These are phyloP conservation scores for Rhagonycha lutea DNA, from an alignment of 2,888 invertebrate species.

Conservation along the genomic window DNA sequence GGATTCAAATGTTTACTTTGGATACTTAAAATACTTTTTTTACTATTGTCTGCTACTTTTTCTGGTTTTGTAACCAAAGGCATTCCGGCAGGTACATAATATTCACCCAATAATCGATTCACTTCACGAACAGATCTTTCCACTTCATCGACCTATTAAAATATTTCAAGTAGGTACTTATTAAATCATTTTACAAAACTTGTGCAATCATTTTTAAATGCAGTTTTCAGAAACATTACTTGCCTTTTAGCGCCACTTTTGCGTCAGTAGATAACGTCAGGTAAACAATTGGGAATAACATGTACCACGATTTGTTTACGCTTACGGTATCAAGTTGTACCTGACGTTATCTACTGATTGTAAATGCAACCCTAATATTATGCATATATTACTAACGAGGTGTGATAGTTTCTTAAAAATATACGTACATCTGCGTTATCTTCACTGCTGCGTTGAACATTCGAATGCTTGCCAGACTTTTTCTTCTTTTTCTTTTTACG, in stretches of 20 bases:
- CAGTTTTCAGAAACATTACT: background rate
- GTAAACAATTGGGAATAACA: no score
- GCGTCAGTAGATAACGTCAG: no score
- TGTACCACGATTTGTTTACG: no score
- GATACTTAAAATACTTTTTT: slow-evolving; percentile 62
- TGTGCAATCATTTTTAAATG: background rate
- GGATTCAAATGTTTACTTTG: slow-evolving; percentile 76
- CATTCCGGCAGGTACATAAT: slow-evolving; percentile 41
- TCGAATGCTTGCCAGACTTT: slow-evolving; percentile 59
- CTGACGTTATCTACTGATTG: no score
- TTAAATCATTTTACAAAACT: background rate
- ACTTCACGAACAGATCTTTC: slow-evolving; percentile 70
- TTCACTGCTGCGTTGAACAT: slow-evolving; percentile 62
- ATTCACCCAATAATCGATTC: slow-evolving; percentile 68
- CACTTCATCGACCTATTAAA: slow-evolving; percentile 64
- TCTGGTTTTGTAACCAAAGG: slow-evolving; percentile 40
- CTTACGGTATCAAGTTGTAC: no score
- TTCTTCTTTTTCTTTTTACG: slow-evolving; percentile 70
- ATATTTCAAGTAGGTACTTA: background rate
- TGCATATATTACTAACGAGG: background rate
- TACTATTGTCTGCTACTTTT: slow-evolving; percentile 34
- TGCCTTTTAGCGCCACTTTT: background rate
- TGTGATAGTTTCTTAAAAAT: background rate
- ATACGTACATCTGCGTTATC: slow-evolving; percentile 65
- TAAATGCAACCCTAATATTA: no score